A percentile compares a stretch with the other conserved stretches of the same genome.
These are phyloP conservation scores for Anthopleura sola DNA, from an alignment of 64 coral and sea anemone species.

Conservation along the genomic window DNA sequence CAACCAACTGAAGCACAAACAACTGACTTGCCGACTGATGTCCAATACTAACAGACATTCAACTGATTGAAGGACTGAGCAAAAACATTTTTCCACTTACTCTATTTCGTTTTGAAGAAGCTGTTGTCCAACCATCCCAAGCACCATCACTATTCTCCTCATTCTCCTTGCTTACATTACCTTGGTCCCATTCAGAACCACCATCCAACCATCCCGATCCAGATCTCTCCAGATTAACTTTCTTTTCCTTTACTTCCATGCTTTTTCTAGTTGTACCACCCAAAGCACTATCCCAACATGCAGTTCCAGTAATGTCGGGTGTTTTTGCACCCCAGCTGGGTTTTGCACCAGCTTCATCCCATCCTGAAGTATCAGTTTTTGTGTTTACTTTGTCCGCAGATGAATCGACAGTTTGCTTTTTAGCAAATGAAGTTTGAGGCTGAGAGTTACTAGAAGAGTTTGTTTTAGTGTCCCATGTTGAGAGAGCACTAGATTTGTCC, in stretches of 20 bases:
- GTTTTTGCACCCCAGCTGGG: constrained; percentile 13
- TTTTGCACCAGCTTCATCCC: constrained; percentile 45
- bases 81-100: constrained; percentile 24
- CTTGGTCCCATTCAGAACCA: constrained; percentile 50
- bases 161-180: constrained; percentile 51
- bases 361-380: constrained; percentile 47
- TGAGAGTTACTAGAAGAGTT: constrained; percentile 20
- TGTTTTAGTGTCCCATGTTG: background rate
- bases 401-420: background rate
- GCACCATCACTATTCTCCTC: constrained; percentile 80
- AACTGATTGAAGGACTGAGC: too few relatives aligned
- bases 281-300: constrained; percentile 56
- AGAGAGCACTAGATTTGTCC: background rate
- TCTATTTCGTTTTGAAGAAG: constrained; percentile 96
- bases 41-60: too few relatives aligned
- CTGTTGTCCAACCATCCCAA: constrained; percentile 94
- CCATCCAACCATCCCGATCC: constrained; percentile 74
- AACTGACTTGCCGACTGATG: too few relatives aligned
- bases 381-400: background rate
- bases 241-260: constrained; percentile 23
- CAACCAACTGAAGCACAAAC: too few relatives aligned
- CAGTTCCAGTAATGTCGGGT: constrained; percentile 42
- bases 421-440: background rate
- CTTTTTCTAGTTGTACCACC: constrained; percentile 23
- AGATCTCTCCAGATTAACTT: constrained; percentile 26